Evolutionary conservation across 2,797 vertebrate species (phyloP).

Genomic region (Dromococcyx pavoninus): DNA sequence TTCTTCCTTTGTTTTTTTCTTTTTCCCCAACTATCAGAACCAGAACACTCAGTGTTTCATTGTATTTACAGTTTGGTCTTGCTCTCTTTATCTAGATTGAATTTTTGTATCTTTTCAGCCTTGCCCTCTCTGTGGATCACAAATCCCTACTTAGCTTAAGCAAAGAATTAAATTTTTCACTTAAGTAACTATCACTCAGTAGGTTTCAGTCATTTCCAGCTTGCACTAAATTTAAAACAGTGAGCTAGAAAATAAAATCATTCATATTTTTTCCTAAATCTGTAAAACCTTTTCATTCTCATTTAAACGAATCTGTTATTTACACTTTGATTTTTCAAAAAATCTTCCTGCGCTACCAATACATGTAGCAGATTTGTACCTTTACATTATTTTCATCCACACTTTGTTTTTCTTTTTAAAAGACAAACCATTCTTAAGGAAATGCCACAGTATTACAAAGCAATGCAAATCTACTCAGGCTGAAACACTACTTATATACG

Average conservation of each 20-base stretch:
- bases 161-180: constrained; percentile 41
- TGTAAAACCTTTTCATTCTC: background rate
- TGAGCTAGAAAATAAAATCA: background rate
- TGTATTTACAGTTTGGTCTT: background rate
- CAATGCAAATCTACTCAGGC: background rate
- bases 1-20: background rate
- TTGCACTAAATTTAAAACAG: constrained; percentile 18
- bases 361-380: background rate
- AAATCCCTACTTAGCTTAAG: background rate
- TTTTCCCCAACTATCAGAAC: background rate
- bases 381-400: background rate
- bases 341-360: background rate
- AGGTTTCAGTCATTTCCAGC: constrained; percentile 42
- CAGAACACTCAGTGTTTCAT: background rate
- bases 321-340: background rate
- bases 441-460: background rate
- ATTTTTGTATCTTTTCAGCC: background rate
- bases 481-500: background rate
- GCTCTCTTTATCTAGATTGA: background rate
- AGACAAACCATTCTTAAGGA: background rate
- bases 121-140: background rate
- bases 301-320: background rate
- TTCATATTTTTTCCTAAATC: background rate
- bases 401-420: background rate
- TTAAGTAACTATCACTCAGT: background rate